Conservation (phyloP, 2,888 invertebrate species). For the Meandrusa payeni region DNA sequence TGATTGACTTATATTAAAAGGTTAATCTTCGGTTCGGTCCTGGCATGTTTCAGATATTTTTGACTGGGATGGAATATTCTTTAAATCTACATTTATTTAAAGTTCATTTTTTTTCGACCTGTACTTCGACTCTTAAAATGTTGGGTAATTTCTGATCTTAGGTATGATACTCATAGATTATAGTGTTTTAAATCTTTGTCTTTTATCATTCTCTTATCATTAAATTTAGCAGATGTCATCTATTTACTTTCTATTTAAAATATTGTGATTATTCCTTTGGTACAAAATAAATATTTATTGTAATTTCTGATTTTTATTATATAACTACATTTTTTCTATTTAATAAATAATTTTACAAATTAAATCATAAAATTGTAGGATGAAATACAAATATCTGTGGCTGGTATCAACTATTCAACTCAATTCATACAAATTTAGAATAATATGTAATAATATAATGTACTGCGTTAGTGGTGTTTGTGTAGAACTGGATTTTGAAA, state of each 20-base stretch:
- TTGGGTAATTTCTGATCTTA: slow-evolving; percentile 12
- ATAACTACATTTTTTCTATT: background rate
- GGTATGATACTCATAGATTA: slow-evolving; percentile 18
- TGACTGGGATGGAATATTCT: slow-evolving; percentile 34
- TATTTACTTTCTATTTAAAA: slow-evolving; percentile 45
- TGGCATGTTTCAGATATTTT: slow-evolving; percentile 32
- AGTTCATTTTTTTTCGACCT: background rate
- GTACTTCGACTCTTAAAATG: background rate
- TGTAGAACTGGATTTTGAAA: too few species aligned
- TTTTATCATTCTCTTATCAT: slow-evolving; percentile 37
- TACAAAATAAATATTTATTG: slow-evolving; percentile 67
- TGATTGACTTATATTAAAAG: slow-evolving; percentile 10
- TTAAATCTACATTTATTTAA: slow-evolving; percentile 20
- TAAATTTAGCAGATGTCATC: slow-evolving; percentile 40
- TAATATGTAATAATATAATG: too few species aligned
- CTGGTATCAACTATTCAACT: too few species aligned
- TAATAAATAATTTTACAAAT: too few species aligned
- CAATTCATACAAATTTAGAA: too few species aligned
- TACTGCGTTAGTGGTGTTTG: too few species aligned
- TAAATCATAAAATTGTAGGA: too few species aligned
- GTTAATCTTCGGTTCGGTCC: slow-evolving; percentile 43
- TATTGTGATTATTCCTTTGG: slow-evolving; percentile 53
- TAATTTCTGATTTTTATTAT: slow-evolving; percentile 32
- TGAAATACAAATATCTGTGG: too few species aligned
- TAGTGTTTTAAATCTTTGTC: slow-evolving; percentile 40